Percentiles rank a stretch among this genome's conserved stretches.
Evolutionary conservation across 2,797 vertebrate species (phyloP).

Genomic region (Erpetoichthys calabaricus): DNA sequence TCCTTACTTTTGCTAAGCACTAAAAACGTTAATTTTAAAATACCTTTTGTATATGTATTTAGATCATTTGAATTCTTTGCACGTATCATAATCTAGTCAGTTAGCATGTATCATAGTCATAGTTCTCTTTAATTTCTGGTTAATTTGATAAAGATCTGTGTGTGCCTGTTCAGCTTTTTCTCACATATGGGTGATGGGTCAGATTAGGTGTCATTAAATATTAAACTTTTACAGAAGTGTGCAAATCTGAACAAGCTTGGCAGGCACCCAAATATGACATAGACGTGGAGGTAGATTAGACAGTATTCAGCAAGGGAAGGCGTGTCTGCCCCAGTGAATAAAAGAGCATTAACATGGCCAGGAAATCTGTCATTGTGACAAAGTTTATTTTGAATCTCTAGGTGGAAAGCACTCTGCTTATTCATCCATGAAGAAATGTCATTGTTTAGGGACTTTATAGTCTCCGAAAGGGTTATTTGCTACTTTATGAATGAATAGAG

Average conservation of each 20-base stretch:
- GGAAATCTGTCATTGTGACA: conserved; percentile 36
- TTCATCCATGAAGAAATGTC: conserved; percentile 54
- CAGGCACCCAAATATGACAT: conserved; percentile 14
- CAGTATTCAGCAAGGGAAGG: conserved; percentile 21
- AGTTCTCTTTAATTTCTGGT: too few relatives aligned
- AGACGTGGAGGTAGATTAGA: conserved; percentile 19
- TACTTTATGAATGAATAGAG: conserved; percentile 33
- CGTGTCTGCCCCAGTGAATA: conserved; percentile 33
- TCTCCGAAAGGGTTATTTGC: conserved; percentile 26
- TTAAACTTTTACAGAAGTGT: too few relatives aligned
- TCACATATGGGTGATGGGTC: not conserved
- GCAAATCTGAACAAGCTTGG: conserved; percentile 8
- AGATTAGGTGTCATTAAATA: too few relatives aligned
- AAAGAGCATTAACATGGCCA: conserved; percentile 30
- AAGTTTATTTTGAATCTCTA: conserved; percentile 29
- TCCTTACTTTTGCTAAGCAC: too few relatives aligned
- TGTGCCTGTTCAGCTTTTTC: too few relatives aligned
- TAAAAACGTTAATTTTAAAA: too few relatives aligned
- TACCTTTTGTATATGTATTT: too few relatives aligned
- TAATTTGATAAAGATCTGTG: too few relatives aligned
- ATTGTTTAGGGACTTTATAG: conserved; percentile 30
- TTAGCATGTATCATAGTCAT: too few relatives aligned
- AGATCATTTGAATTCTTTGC: too few relatives aligned
- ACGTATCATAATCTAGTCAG: too few relatives aligned
- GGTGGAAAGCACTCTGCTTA: conserved; percentile 25